Evolutionary conservation across 2,113 vertebrate genomes (phyloP).

Genomic region (Vicugna pacos): DNA sequence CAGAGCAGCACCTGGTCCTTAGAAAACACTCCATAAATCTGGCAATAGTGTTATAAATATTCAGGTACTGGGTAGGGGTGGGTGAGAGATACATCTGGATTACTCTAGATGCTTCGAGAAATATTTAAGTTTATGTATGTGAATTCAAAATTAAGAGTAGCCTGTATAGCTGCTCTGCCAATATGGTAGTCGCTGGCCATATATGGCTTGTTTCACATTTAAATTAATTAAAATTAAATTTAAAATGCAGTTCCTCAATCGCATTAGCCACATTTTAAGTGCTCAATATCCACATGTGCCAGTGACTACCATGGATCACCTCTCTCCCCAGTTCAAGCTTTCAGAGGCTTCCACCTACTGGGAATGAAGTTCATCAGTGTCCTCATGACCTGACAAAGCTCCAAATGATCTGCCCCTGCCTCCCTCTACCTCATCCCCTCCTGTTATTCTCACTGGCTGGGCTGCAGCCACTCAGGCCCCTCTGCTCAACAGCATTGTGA

Average conservation of each 20-base stretch:
- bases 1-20: not conserved
- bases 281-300: no score
- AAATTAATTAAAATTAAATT: not conserved
- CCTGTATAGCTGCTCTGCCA: not conserved
- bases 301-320: not conserved
- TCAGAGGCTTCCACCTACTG: not conserved
- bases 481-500: not conserved
- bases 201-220: not conserved
- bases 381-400: not conserved
- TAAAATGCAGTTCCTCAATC: not conserved
- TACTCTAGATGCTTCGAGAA: constrained; percentile 24
- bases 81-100: not conserved
- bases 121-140: not conserved
- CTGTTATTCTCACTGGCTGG: not conserved
- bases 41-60: not conserved
- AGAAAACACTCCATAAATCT: not conserved
- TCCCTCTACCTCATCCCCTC: not conserved
- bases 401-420: not conserved
- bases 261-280: not conserved
- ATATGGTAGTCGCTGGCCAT: not conserved
- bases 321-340: not conserved
- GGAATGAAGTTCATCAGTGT: not conserved
- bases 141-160: not conserved
- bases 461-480: not conserved
- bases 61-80: not conserved